Percentiles rank a stretch among this genome's conserved stretches.
phyloP scores from a whole-genome alignment of 2,113 vertebrate genomes.

The Pelodiscus sinensis region DNA sequence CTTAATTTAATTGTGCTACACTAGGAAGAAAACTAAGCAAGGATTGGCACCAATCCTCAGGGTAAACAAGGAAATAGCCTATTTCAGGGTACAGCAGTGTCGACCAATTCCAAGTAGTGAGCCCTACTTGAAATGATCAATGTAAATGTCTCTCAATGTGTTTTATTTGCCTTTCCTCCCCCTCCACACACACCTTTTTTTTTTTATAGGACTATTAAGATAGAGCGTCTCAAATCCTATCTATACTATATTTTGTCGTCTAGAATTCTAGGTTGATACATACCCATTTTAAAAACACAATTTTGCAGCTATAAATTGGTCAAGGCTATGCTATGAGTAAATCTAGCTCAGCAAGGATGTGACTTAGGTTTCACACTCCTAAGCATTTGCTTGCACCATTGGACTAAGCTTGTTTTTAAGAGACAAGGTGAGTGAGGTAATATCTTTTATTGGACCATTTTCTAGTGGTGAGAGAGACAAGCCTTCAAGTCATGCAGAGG shows the following conservation, averaged over 20 bases:
- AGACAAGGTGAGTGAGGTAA: background rate
- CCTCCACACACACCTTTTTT: background rate
- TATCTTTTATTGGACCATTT: background rate
- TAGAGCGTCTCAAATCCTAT: background rate
- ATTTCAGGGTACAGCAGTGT: background rate
- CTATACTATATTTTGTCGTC: background rate
- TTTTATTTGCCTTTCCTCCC: background rate
- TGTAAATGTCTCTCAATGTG: background rate
- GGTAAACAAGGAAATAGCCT: background rate
- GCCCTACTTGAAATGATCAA: background rate
- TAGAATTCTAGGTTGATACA: background rate
- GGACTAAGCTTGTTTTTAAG: background rate
- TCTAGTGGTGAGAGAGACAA: background rate
- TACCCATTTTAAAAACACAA: background rate
- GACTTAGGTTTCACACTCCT: background rate
- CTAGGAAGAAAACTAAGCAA: background rate
- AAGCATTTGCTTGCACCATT: background rate
- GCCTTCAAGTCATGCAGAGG: background rate
- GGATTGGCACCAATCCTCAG: background rate
- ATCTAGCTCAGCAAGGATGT: accelerated
- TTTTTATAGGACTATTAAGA: background rate
- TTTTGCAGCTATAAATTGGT: background rate
- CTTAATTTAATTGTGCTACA: background rate
- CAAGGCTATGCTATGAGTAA: accelerated
- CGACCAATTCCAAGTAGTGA: background rate